Evolutionary conservation across 2,888 invertebrate genomes (phyloP), one percentile per base, ranked within the genome.

Genomic region (Scrobipalpa atriplicella): DNA sequence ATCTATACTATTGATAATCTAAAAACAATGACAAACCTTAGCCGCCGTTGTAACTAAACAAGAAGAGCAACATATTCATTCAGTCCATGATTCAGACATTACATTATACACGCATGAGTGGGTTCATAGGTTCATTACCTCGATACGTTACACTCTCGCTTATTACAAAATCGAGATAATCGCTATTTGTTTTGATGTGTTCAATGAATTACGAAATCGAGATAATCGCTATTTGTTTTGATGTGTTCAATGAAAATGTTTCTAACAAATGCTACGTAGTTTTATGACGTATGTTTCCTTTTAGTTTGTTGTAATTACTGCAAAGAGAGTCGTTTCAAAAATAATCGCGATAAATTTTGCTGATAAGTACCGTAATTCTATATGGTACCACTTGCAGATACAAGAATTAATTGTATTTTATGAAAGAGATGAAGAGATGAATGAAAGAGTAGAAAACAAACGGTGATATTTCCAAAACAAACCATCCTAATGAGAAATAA

Each of bases 81-180:
- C 19, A 54, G n/a, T n/a, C n/a, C n/a, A n/a, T n/a, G n/a, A n/a
- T 54, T 21, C 47, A 47, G n/a, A 47, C 47, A 47, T 21, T 2
- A 13, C 54, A 56, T 56, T 56, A 21, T 19, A 10, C 21, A 21
- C 29, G 54, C 19, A 21, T 29, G 54, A 21, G 29, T 56, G 54
- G 54, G 54, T 56, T 52, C 52, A 52, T 52, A 19, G 52, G 52
- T 52, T 56, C 54, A 56, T 56, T 56, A 56, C 10, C 54, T 54
- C 13, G 13, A 56, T 56, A 29, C 13, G 21, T 13, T 56, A 21
- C 21, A 56, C 54, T 56, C 54, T 56, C 54, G 21, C 29, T 56
- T 21, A 56, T 56, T 56, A 54, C 54, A 10, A 54, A 60, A 60
- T 38, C 16, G 7, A 43, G n/a, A 60, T 29, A 60, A 9, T 16